Conservation (phyloP, 2,113 vertebrate genomes). For the Nothoprocta perdicaria region DNA sequence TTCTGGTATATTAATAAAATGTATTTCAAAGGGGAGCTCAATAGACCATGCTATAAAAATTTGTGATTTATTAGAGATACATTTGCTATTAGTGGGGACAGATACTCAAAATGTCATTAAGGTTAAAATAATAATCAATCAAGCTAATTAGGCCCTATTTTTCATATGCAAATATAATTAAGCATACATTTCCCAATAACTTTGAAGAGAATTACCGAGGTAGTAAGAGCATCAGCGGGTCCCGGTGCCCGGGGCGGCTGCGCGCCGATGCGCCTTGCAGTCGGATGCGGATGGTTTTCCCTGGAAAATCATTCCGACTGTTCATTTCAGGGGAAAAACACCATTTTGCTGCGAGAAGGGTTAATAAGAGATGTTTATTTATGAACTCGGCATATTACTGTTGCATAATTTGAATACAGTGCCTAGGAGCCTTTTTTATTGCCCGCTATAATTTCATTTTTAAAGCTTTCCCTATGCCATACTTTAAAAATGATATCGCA, state of each 20-base stretch:
- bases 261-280: not conserved
- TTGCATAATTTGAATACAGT: slow-evolving; percentile 84
- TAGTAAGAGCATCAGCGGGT: not conserved
- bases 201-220: slow-evolving; percentile 81
- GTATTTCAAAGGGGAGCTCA: slow-evolving; percentile 78
- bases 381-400: slow-evolving; percentile 80
- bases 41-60: slow-evolving; percentile 75
- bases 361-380: slow-evolving; percentile 82
- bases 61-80: slow-evolving; percentile 81
- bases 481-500: slow-evolving; percentile 82
- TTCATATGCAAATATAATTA: slow-evolving; percentile 89
- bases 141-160: slow-evolving; percentile 85
- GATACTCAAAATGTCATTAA: slow-evolving; percentile 85
- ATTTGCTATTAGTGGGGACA: slow-evolving; percentile 81
- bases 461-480: slow-evolving; percentile 81
- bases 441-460: slow-evolving; percentile 84
- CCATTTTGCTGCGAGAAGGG: slow-evolving; percentile 70
- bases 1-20: slow-evolving; percentile 82
- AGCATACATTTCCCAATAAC: slow-evolving; percentile 80
- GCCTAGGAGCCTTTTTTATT: slow-evolving; percentile 81
- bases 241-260: too few relatives aligned
- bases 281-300: not conserved
- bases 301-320: not conserved
- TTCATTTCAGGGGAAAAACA: not conserved
- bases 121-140: slow-evolving; percentile 89